Evolutionary conservation across 2,888 invertebrate genomes (phyloP).

Genomic region (Conops quadrifasciatus): DNA sequence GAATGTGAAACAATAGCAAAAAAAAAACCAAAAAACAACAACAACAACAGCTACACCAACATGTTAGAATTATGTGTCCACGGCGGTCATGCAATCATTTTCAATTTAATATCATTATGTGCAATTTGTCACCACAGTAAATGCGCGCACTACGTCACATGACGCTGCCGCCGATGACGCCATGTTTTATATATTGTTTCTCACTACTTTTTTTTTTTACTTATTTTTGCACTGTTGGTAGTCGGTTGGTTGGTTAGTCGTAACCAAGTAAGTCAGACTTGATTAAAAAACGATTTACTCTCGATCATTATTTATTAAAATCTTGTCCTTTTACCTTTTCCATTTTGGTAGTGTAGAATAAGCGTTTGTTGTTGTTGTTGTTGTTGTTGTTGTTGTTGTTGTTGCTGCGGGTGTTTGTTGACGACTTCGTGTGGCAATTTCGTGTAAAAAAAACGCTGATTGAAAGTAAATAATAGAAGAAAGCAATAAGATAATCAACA

Average conservation of each 20-base stretch:
- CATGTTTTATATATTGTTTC: not conserved
- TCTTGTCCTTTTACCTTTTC: too few species aligned
- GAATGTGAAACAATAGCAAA: constrained; percentile 37
- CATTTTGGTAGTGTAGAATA: too few species aligned
- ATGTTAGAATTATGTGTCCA: constrained; percentile 36
- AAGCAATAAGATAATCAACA: not conserved
- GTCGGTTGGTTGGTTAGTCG: constrained; percentile 1
- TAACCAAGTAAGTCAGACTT: too few species aligned
- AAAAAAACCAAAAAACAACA: constrained; percentile 39
- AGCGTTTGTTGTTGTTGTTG: constrained; percentile 15
- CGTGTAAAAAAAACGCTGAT: constrained; percentile 57
- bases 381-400: constrained; percentile 49
- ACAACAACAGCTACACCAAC: constrained; percentile 28
- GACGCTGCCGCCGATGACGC: not conserved
- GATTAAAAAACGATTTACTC: constrained; percentile 8
- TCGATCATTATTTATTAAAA: constrained; percentile 51
- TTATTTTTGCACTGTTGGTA: constrained; percentile 10
- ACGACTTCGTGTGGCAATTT: constrained; percentile 61
- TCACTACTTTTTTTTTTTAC: constrained; percentile 44
- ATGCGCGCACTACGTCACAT: constrained; percentile 47
- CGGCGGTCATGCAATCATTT: constrained; percentile 55
- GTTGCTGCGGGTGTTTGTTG: constrained; percentile 45
- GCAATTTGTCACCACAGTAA: constrained; percentile 62
- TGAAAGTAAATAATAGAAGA: constrained; percentile 58
- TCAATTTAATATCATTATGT: constrained; percentile 63